Base-by-base conservation (phyloP, 2,888 invertebrate genomes). In the Hyles lineata region DNA sequence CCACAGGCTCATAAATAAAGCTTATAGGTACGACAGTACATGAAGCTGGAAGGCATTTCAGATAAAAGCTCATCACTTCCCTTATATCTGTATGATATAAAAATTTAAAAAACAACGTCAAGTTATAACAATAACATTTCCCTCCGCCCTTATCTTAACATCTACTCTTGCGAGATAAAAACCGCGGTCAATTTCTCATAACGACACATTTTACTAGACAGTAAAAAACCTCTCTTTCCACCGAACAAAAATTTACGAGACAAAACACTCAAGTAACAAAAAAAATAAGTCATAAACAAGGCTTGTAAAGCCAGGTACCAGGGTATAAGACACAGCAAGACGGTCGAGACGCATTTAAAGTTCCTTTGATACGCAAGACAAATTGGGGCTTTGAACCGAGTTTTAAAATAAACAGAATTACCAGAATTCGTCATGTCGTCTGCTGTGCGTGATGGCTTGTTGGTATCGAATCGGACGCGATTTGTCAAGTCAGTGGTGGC, bases 401-500 rank as follows among this genome's bases (percentile, higher is more conserved):
- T 55, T 21, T 43, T 63, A 67, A 43, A 32, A 67, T 63, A 90
- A 91, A 89, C 91, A 89, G 83, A 79, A 86, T 84, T 81, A 91
- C 89, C 91, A 89, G 83, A 79, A 86, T 84, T 81, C 78, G 84
- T 83, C 86, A 82, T 83, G 87, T 88, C 85, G 80, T 80, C 84
- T 85, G 82, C 11, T 43, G 43, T 43, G 43, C 43, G 43, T 43
- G 43, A 43, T 43, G 43, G 11, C 43, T 11, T 43, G 43, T 3
- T 43, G 43, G 43, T 43, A 43, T 11, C 43, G 11, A 43, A 43
- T 43, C 11, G 11, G 43, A 43, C 11, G 43, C 43, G 11, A 43
- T 43, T 11, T 11, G 43, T 11, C 43, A 11, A 15, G 11, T 3
- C 43, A 15, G 43, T 43, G 3, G 43, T 4, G 11, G 3, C 29